phyloP scores from a whole-genome alignment of 2,113 vertebrate genomes.

The Datnioides undecimradiatus region DNA sequence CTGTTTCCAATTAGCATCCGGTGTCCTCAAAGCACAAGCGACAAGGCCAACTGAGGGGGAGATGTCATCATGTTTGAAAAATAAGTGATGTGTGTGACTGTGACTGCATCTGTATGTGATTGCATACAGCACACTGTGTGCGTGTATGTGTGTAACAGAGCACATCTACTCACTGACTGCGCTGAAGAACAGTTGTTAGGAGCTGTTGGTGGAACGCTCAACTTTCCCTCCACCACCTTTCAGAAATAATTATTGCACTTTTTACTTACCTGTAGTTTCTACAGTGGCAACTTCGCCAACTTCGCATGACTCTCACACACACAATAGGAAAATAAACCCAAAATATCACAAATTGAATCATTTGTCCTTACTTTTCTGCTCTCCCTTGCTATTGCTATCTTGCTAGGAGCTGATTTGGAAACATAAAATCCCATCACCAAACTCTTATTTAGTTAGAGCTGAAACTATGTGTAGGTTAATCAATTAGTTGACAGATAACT shows the following conservation, averaged over 20 bases:
- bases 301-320: background rate
- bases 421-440: background rate
- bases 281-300: background rate
- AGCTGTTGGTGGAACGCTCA: background rate
- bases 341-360: background rate
- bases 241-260: background rate
- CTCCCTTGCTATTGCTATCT: background rate
- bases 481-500: background rate
- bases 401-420: background rate
- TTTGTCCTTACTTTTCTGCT: background rate
- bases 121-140: constrained; percentile 4
- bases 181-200: background rate
- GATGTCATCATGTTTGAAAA: constrained; percentile 50
- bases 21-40: constrained; percentile 62
- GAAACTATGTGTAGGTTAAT: background rate
- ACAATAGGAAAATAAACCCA: background rate
- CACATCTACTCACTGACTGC: background rate
- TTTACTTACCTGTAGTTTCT: background rate
- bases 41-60: constrained; percentile 45
- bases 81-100: constrained; percentile 42
- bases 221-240: background rate
- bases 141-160: background rate
- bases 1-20: constrained; percentile 80
- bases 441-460: background rate
- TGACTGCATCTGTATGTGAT: constrained; percentile 42